phyloP scores from a whole-genome alignment of 1,140 invertebrate species.

The Cydia pomonella region DNA sequence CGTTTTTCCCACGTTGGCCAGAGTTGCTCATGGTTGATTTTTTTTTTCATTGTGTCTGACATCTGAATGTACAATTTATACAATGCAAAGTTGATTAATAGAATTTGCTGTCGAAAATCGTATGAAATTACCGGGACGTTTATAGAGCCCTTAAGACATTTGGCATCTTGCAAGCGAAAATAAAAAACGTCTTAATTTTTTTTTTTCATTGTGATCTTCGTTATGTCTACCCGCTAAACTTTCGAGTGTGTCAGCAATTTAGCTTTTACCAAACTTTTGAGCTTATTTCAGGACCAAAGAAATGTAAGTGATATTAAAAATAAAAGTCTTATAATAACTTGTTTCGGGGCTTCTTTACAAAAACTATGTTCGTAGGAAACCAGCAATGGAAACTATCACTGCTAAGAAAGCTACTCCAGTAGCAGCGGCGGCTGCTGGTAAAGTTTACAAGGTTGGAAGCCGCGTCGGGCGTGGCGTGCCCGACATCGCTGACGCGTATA shows the following conservation, averaged over 20 bases:
- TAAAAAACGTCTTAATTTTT: background rate
- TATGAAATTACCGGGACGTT: no score
- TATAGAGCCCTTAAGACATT: no score
- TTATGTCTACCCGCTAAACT: background rate
- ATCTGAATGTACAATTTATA: no score
- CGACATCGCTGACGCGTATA: constrained; percentile 53
- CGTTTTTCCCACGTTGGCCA: no score
- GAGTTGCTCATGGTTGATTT: no score
- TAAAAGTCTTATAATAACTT: no score
- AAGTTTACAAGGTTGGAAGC: constrained; percentile 48
- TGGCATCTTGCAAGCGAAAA: background rate
- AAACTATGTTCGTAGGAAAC: background rate
- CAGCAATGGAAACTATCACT: constrained; percentile 46
- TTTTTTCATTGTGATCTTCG: background rate
- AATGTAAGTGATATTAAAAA: background rate
- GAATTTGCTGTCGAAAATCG: no score
- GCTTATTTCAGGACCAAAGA: background rate
- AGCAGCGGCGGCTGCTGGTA: constrained; percentile 61
- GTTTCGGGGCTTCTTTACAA: background rate
- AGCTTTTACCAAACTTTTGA: background rate
- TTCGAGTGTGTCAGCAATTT: background rate
- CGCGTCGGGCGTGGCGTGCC: constrained; percentile 65
- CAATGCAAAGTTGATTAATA: no score
- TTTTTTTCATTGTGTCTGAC: no score
- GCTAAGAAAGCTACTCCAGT: constrained; percentile 56